Evolutionary conservation across 2,888 invertebrate species (phyloP).

Genomic region (Odontocolon sp.): DNA sequence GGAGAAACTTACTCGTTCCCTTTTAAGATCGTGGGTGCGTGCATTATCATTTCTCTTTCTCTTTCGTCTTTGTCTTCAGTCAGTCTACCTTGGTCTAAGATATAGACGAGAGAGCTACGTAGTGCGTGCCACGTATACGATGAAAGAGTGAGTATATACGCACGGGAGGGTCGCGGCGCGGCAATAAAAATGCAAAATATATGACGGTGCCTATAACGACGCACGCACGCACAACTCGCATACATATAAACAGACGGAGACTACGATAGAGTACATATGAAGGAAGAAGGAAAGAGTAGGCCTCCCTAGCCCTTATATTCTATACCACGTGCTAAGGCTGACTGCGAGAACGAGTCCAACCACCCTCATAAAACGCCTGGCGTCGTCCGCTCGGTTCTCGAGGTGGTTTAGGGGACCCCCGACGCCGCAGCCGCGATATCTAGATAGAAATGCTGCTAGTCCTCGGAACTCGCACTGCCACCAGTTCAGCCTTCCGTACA

Average conservation of each 20-base stretch:
- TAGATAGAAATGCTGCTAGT: conserved; percentile 56
- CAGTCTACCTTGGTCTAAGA: neutral
- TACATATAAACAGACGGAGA: conserved; percentile 25
- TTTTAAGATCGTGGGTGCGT: conserved; percentile 54
- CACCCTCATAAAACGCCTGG: conserved; percentile 66
- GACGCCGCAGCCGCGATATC: conserved; percentile 59
- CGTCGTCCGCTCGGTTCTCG: conserved; percentile 47
- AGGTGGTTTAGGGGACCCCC: conserved; percentile 53
- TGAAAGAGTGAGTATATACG: conserved; percentile 10
- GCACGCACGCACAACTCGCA: conserved; percentile 67
- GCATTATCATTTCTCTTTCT: conserved; percentile 27
- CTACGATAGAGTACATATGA: neutral
- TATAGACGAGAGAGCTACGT: conserved; percentile 6
- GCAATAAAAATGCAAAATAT: conserved; percentile 77
- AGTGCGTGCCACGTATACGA: conserved; percentile 28
- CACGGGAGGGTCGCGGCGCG: conserved; percentile 64
- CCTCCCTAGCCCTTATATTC: conserved; percentile 42
- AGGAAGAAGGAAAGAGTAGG: conserved; percentile 15
- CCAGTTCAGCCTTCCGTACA: conserved; percentile 21
- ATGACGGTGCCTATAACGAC: conserved; percentile 67
- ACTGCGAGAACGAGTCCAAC: conserved; percentile 37
- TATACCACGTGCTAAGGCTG: conserved; percentile 29
- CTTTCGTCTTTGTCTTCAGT: conserved; percentile 20
- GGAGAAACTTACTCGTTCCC: conserved; percentile 34
- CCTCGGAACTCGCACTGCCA: no score